A percentile compares a stretch with the other conserved stretches of the same genome.
phyloP scores from a whole-genome alignment of 2,797 vertebrate species.

The Halcyon chelicuti region DNA sequence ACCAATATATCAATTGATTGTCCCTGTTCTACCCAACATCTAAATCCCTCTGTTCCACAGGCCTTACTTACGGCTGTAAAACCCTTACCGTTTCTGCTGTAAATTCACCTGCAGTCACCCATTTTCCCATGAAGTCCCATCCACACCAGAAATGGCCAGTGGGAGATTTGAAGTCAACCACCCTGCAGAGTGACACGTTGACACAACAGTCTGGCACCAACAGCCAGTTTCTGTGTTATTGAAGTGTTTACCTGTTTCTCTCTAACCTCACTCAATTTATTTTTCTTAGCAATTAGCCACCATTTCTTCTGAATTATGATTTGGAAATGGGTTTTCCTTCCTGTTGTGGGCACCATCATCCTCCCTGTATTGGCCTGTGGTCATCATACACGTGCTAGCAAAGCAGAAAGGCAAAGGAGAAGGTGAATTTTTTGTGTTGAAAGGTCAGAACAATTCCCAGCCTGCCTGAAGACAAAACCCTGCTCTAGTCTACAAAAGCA shows the following conservation, averaged over 20 bases:
- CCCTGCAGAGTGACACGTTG: rapidly evolving
- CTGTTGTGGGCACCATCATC: not conserved
- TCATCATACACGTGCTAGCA: not conserved
- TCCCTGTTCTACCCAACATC: too few species aligned
- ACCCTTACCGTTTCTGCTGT: not conserved
- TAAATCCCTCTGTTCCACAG: rapidly evolving
- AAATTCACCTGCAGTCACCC: not conserved
- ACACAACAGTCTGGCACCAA: not conserved
- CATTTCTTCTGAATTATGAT: not conserved
- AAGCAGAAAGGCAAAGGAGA: not conserved
- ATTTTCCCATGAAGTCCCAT: not conserved
- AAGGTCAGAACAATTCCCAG: not conserved
- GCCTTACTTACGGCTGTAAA: not conserved
- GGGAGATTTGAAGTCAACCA: not conserved
- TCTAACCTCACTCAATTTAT: not conserved
- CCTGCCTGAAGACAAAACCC: not conserved
- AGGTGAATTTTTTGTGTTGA: not conserved
- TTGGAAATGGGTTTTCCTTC: not conserved
- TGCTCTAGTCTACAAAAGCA: not conserved
- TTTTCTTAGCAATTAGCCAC: not conserved
- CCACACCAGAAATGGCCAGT: not conserved
- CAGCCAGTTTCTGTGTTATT: not conserved
- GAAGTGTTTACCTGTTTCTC: not conserved
- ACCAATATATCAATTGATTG: not conserved
- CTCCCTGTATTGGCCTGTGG: not conserved